A percentile compares a stretch with the other conserved stretches of the same genome.
Conservation (phyloP, 2,113 vertebrate genomes). For the Prinia subflava region DNA sequence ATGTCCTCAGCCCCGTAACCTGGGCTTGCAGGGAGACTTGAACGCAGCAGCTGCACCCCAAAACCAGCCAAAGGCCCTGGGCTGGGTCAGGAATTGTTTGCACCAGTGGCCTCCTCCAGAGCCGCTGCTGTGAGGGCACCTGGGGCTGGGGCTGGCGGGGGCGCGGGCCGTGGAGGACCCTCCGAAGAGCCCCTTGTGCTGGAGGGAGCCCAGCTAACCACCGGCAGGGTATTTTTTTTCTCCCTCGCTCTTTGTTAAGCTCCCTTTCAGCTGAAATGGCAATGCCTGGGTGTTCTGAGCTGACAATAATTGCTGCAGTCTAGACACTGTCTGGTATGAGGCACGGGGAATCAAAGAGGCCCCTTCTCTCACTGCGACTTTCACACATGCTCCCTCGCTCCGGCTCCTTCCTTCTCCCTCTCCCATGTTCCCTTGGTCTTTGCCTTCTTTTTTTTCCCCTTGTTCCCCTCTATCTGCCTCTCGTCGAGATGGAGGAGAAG, state of each 20-base stretch:
- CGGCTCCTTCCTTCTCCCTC: constrained; percentile 76
- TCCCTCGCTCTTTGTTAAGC: constrained; percentile 76
- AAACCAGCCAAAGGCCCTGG: background rate
- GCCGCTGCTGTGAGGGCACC: background rate
- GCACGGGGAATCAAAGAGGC: constrained; percentile 73
- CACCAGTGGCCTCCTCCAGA: fast-evolving
- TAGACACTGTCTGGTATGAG: constrained; percentile 93
- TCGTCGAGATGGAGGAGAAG: constrained; percentile 28
- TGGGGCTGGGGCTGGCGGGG: background rate
- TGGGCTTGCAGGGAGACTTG: background rate
- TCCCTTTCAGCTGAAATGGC: constrained; percentile 84
- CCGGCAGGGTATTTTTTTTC: constrained; percentile 60
- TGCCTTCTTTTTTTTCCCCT: background rate
- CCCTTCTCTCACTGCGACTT: constrained; percentile 68
- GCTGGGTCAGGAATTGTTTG: fast-evolving
- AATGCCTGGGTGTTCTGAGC: constrained; percentile 87
- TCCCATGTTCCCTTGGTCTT: constrained; percentile 61
- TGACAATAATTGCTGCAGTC: constrained; percentile 93
- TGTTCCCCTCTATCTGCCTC: constrained; percentile 24
- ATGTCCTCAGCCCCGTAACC: background rate
- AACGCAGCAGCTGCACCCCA: background rate
- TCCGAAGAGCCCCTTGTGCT: constrained; percentile 42
- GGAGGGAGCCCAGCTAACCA: constrained; percentile 57
- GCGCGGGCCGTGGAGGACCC: background rate
- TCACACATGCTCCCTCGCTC: constrained; percentile 66